Conservation (phyloP, 2,888 invertebrate species). For the Agrochola lychnidis region DNA sequence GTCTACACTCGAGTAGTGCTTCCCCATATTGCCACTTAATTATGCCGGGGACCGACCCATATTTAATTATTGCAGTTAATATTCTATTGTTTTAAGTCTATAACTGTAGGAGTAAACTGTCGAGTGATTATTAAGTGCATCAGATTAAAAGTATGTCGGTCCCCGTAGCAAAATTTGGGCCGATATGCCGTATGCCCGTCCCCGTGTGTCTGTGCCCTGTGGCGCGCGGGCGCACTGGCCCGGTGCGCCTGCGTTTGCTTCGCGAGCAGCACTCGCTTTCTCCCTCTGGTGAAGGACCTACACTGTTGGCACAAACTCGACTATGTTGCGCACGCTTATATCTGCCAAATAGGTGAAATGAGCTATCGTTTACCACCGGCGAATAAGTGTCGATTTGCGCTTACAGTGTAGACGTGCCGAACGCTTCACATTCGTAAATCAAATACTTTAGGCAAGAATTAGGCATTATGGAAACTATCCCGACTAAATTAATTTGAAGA, state of each 20-base stretch:
- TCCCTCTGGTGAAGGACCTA: constrained; percentile 82
- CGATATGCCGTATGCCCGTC: constrained; percentile 77
- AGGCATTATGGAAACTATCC: constrained; percentile 57
- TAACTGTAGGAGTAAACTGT: constrained; percentile 18
- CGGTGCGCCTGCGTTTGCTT: constrained; percentile 82
- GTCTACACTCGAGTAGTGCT: constrained; percentile 79
- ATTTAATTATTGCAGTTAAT: constrained; percentile 39
- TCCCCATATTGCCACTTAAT: constrained; percentile 79
- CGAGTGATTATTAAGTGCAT: constrained; percentile 26
- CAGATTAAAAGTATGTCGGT: constrained; percentile 73
- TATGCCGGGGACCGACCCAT: constrained; percentile 80
- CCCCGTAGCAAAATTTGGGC: constrained; percentile 78
- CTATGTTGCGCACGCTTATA: constrained; percentile 47
- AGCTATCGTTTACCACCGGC: constrained; percentile 35
- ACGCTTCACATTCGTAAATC: constrained; percentile 76
- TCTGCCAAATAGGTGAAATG: constrained; percentile 47
- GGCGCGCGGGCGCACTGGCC: constrained; percentile 79
- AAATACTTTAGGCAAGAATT: constrained; percentile 64
- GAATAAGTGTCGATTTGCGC: constrained; percentile 70
- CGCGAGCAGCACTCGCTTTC: constrained; percentile 89
- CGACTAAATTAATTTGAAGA: constrained; percentile 64
- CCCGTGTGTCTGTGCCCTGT: constrained; percentile 82
- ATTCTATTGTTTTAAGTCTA: constrained; percentile 6
- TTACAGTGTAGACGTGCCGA: constrained; percentile 80
- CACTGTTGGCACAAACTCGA: constrained; percentile 80